Evolutionary conservation across 2,888 invertebrate species (phyloP), one percentile per base, ranked within the genome.

Genomic region (Dryococelus australis): DNA sequence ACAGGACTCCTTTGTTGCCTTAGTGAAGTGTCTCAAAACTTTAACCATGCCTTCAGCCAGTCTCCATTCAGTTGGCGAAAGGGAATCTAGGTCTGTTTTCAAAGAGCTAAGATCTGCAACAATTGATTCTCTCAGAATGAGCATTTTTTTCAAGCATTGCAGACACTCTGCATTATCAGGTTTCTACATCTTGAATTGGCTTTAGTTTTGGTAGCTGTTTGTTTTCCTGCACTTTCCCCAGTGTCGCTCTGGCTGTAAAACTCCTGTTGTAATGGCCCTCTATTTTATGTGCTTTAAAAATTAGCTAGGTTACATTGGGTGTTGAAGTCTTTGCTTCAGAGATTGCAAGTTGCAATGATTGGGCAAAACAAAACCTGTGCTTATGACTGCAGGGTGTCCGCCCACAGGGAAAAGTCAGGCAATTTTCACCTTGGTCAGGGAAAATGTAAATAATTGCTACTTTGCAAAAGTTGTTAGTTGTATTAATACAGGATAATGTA

Each of bases 31-130:
- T 35, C 35, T 81, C 20, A 81, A 35, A 27, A 81, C 81, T 5
- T 65, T 65, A 13, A 81, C 27, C 27, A 81, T 27, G 35, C 27
- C 81, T 13, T 81, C 35, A 81, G 81, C 81, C 13, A 81, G 81
- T 81, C 9, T 81, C 35, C 81, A 81, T 81, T 81, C 81, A 35
- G 81, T 20, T 26, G 81, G 26, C 20, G 81, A 81, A 27, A 81
- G 81, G 20, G 81, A 81, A 35, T 81, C 81, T 16, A 81, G 4
- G 81, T 81, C 81, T 81, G 81, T 35, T 13, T 81, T 27, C 26
- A 26, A 81, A 27, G 81, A 35, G 27, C 28, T 27, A 35, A 81
- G 81, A 35, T 81, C 35, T 10, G 28, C 81, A 35, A 20, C 81
- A 35, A 81, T 35, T 6, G 81, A 4, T 27, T 81, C 35, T 81